Percentiles rank a stretch among this genome's conserved stretches.
phyloP scores from a whole-genome alignment of 2,113 vertebrate genomes.

The Marmota flaviventris region DNA sequence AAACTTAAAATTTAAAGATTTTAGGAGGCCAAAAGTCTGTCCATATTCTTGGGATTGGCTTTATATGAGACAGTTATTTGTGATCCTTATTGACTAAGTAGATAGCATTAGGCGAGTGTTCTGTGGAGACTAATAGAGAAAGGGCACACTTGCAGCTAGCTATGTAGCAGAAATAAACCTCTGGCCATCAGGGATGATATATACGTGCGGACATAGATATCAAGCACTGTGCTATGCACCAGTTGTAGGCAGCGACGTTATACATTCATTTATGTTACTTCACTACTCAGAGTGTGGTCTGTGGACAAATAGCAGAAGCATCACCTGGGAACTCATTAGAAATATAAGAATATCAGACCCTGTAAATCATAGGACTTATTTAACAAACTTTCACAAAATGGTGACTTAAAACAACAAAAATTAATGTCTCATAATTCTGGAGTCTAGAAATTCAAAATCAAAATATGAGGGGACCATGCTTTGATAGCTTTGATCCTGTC shows the following conservation, averaged over 20 bases:
- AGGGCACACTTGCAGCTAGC: neutral
- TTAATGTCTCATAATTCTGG: neutral
- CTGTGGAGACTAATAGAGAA: neutral
- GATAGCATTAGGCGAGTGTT: neutral
- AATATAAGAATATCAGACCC: neutral
- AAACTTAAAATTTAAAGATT: slow-evolving; percentile 41
- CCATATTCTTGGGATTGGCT: neutral
- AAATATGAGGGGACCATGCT: neutral
- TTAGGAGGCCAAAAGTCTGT: neutral
- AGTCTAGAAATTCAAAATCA: neutral
- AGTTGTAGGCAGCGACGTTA: neutral
- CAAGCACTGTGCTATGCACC: neutral
- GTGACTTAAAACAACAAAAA: neutral
- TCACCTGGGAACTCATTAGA: neutral
- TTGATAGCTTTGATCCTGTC: neutral
- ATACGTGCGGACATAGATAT: neutral
- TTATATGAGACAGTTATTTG: slow-evolving; percentile 8
- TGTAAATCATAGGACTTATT: neutral
- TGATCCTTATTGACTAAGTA: neutral
- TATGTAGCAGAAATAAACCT: neutral
- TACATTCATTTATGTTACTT: neutral
- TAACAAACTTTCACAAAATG: neutral
- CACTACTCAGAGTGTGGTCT: neutral
- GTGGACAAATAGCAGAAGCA: neutral
- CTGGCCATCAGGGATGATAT: neutral